phyloP scores from a whole-genome alignment of 2,888 invertebrate species.

The Elysia crispata region DNA sequence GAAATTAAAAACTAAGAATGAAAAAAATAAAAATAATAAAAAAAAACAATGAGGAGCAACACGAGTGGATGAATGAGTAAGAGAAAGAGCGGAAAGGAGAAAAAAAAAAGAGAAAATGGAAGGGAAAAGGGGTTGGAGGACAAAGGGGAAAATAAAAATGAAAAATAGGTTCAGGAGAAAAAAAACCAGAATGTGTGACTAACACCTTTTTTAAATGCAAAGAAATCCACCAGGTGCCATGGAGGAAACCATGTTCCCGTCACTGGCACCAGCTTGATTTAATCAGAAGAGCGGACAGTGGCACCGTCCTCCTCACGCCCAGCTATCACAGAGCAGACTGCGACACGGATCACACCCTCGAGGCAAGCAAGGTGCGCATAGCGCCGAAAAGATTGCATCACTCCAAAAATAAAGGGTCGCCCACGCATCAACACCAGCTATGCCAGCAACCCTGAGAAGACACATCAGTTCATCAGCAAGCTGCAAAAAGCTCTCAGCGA shows the following conservation, averaged over 20 bases:
- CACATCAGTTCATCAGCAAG: no score
- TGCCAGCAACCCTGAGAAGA: no score
- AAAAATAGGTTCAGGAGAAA: background rate
- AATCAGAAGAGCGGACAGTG: slow-evolving; percentile 5
- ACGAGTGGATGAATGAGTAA: background rate
- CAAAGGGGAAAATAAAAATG: background rate
- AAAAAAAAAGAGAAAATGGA: background rate
- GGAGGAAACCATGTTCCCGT: slow-evolving; percentile 30
- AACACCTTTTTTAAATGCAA: slow-evolving; percentile 21
- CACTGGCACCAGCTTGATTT: slow-evolving; percentile 42
- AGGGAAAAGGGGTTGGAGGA: background rate
- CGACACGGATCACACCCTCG: no score
- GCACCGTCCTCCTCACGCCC: no score
- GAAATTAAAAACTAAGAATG: background rate
- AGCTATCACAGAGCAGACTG: no score
- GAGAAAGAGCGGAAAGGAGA: background rate
- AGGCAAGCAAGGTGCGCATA: no score
- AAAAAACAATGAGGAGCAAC: background rate
- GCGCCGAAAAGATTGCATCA: no score
- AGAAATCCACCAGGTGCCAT: slow-evolving; percentile 26
- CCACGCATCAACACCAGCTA: no score
- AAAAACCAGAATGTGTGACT: background rate
- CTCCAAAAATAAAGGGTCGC: no score
- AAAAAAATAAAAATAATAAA: background rate
- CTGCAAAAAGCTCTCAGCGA: no score